Evolutionary conservation across 2,888 invertebrate genomes (phyloP), one percentile per base, ranked within the genome.

Genomic region (Caenorhabditis imperialis): DNA sequence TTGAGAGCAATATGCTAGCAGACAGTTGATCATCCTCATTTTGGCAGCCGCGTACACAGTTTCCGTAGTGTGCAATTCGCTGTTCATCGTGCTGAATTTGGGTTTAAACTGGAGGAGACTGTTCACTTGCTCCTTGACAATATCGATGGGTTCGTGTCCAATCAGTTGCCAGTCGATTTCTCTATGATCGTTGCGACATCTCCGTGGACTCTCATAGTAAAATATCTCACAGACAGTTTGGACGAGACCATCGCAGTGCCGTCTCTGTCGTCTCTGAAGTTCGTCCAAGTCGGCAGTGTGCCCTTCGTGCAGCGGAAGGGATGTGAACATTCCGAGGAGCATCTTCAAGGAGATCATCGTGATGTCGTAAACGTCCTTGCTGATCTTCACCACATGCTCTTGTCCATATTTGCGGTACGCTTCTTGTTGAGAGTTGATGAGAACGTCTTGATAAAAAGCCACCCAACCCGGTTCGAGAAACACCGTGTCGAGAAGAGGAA

Each of bases 401-500:
- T 73, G 65, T 5, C 58, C 27, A 25, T 73, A 73, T n/a, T 67
- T 65, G 2, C 73, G 54, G 30, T 73, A 61, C 8, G 45, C 74
- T 53, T 74, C 67, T 54, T 67, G 61, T 18, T 57, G 50, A 10
- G 69, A 54, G 12, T 75, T 75, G 0, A 75, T 69, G 7, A 75
- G 53, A 23, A 75, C 53, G 42, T 75, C 75, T 22, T 63, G 48
- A 48, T 57, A 75, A 16, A 75, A 75, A 2, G 47, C 20, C 2
- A 48, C 20, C 75, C 75, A 75, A 4, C 40, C 37, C 3, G 45
- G 27, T 4, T 53, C 37, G 30, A 58, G 20, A 37, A 63, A 75
- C 27, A 75, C 4, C 3, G n/a, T 48, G 0, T 37, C 40, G 5
- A 63, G 42, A 33, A 74, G 57, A 3, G 16, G 18, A 2, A 38